A percentile compares a stretch with the other conserved stretches of the same genome.
These are phyloP conservation scores for Lichenostomus cassidix DNA, from an alignment of 2,113 vertebrate species.

Conservation along the genomic window DNA sequence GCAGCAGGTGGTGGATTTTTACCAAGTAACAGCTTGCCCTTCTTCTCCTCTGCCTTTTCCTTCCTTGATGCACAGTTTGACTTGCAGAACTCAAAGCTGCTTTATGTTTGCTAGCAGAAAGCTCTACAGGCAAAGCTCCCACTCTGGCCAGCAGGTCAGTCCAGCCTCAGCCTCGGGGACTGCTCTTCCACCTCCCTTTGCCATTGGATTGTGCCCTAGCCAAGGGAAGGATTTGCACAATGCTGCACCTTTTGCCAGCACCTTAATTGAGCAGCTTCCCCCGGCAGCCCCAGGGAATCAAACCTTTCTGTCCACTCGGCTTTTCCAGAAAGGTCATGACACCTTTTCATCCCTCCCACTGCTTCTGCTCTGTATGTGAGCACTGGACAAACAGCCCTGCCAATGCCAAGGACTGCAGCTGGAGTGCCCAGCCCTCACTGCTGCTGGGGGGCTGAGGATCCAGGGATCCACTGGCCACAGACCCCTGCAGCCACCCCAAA, in stretches of 20 bases:
- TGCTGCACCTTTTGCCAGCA: background rate
- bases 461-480: background rate
- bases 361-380: background rate
- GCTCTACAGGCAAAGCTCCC: background rate
- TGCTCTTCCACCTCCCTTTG: background rate
- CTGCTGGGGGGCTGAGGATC: too few species aligned
- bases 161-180: background rate
- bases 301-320: background rate
- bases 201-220: rapidly evolving
- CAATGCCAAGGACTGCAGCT: background rate
- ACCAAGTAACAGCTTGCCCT: background rate
- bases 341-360: background rate
- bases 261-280: background rate
- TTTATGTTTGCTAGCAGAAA: background rate
- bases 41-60: background rate
- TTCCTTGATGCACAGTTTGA: background rate
- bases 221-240: background rate
- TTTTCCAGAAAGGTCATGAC: background rate
- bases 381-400: background rate
- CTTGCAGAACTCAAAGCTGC: background rate
- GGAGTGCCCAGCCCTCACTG: too few species aligned
- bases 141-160: background rate
- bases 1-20: background rate
- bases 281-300: background rate
- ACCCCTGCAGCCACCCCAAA: rapidly evolving